These are phyloP conservation scores for Pampus argenteus DNA, from an alignment of 2,797 vertebrate species.

Conservation along the genomic window DNA sequence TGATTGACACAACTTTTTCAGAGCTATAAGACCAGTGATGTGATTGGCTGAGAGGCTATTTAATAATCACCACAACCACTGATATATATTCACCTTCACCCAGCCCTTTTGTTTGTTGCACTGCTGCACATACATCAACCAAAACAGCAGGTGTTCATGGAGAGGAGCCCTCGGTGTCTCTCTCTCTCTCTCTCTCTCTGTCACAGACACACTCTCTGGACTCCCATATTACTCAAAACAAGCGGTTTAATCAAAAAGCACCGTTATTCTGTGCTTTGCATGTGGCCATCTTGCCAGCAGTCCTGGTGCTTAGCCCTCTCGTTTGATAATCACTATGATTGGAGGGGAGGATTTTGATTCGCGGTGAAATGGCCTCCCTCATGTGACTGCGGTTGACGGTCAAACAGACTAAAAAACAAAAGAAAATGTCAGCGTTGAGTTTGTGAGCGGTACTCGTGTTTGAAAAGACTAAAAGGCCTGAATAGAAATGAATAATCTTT, in stretches of 20 bases:
- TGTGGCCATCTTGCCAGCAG: conserved; percentile 44
- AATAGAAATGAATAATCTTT: conserved; percentile 45
- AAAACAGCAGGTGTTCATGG: too few species aligned
- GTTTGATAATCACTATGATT: conserved; percentile 53
- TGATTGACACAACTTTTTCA: too few species aligned
- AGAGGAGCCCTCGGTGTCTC: too few species aligned
- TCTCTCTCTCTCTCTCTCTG: neutral
- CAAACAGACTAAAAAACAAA: conserved; percentile 18
- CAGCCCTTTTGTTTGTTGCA: too few species aligned
- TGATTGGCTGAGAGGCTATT: too few species aligned
- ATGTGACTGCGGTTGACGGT: conserved; percentile 17
- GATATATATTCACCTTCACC: too few species aligned
- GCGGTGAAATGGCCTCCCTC: conserved; percentile 5
- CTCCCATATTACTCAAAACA: conserved; percentile 29
- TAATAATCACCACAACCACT: too few species aligned
- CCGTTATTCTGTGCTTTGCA: conserved; percentile 21
- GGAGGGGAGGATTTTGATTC: conserved; percentile 17
- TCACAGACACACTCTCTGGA: neutral
- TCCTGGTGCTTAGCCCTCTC: conserved; percentile 2
- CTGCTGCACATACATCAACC: too few species aligned
- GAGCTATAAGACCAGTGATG: too few species aligned
- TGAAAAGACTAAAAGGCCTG: conserved; percentile 33
- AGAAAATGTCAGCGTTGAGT: conserved; percentile 37
- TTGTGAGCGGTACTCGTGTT: conserved; percentile 23
- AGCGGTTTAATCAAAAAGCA: conserved; percentile 51